A percentile compares a stretch with the other conserved stretches of the same genome.
Conservation (phyloP, 2,113 vertebrate genomes). For the Takifugu bimaculatus region DNA sequence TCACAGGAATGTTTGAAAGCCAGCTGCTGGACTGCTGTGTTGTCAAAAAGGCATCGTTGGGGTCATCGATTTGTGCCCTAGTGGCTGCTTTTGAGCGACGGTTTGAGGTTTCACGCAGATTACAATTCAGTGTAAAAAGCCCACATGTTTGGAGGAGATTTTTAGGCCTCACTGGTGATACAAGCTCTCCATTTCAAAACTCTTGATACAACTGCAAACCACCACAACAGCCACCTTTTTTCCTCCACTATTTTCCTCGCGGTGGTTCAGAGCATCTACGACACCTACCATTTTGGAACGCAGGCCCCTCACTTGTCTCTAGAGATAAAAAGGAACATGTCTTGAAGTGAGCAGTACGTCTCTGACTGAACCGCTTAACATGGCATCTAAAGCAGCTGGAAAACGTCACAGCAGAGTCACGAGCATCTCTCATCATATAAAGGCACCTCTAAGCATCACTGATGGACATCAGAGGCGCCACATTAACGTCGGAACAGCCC, state of each 20-base stretch:
- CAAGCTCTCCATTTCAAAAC: constrained; percentile 46
- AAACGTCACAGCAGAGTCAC: too few relatives aligned
- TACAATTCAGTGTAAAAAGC: constrained; percentile 32
- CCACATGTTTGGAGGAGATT: constrained; percentile 23
- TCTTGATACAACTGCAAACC: constrained; percentile 24
- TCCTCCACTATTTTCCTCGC: not conserved
- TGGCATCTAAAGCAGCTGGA: too few relatives aligned
- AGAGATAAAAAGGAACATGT: too few relatives aligned
- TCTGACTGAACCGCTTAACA: too few relatives aligned
- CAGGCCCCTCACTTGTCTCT: too few relatives aligned
- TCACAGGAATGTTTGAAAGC: constrained; percentile 75
- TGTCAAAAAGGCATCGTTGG: constrained; percentile 39
- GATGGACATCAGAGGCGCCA: not conserved
- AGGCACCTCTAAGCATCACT: not conserved
- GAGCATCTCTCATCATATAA: constrained; percentile 2
- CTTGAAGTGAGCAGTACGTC: too few relatives aligned
- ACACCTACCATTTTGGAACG: too few relatives aligned
- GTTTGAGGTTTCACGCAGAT: constrained; percentile 41
- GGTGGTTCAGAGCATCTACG: too few relatives aligned
- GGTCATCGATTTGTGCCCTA: constrained; percentile 66
- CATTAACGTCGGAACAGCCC: constrained; percentile 1
- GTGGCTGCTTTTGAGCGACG: constrained; percentile 55
- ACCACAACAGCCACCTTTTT: constrained; percentile 34
- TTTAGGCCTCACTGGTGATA: constrained; percentile 48
- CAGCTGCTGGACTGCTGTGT: constrained; percentile 61